A percentile compares a stretch with the other conserved stretches of the same genome.
Evolutionary conservation across 2,113 vertebrate genomes (phyloP).

Genomic region (Anarrhichthys ocellatus): DNA sequence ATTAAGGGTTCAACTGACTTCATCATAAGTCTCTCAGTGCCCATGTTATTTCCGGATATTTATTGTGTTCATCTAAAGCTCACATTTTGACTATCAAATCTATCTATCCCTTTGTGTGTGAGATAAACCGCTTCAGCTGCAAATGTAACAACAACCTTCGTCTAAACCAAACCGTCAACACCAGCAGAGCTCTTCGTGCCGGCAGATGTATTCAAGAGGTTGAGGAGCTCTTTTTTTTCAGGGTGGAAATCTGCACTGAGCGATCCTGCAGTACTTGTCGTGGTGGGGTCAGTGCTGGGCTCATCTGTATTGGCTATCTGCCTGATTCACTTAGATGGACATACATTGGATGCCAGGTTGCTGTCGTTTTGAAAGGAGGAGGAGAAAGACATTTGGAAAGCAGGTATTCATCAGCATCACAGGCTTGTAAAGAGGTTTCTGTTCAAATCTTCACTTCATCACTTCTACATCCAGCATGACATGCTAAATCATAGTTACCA

Average conservation of each 20-base stretch:
- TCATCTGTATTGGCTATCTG: constrained; percentile 53
- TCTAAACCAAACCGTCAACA: neutral
- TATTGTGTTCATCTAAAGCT: neutral
- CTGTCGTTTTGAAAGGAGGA: constrained; percentile 23
- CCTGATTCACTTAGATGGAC: constrained; percentile 51
- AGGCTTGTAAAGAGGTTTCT: neutral
- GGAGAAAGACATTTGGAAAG: neutral
- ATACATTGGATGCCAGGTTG: constrained; percentile 20
- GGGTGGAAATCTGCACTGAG: constrained; percentile 14
- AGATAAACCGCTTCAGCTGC: neutral
- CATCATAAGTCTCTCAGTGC: neutral
- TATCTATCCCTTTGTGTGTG: neutral
- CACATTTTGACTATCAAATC: neutral
- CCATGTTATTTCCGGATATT: neutral
- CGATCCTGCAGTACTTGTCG: constrained; percentile 19
- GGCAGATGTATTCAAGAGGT: neutral
- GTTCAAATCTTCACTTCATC: neutral
- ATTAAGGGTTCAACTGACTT: constrained; percentile 23
- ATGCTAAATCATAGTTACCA: neutral
- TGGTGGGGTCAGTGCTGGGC: constrained; percentile 20
- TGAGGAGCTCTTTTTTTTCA: neutral
- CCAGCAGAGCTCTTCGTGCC: neutral
- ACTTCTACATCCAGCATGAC: neutral
- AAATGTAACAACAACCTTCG: neutral
- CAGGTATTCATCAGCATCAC: neutral